Percentiles rank a stretch among this genome's conserved stretches.
Evolutionary conservation across 2,113 vertebrate genomes (phyloP).

Genomic region (Chunga burmeisteri): DNA sequence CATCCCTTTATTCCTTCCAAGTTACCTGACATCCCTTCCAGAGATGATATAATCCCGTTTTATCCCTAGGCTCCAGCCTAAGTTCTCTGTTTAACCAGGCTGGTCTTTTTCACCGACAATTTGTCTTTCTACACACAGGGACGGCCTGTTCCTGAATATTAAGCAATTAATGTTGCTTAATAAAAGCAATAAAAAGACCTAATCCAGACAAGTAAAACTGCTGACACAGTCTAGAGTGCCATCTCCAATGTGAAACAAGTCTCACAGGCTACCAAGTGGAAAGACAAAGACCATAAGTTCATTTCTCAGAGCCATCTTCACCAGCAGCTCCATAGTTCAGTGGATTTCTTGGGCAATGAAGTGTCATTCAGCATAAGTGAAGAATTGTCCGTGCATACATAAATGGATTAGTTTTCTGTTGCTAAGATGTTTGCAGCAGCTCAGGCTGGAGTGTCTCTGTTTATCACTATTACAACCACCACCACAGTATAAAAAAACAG

Average conservation of each 20-base stretch:
- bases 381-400: neutral
- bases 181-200: neutral
- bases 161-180: too few relatives aligned
- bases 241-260: accelerated
- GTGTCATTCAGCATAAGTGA: neutral
- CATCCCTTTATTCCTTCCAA: too few relatives aligned
- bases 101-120: too few relatives aligned
- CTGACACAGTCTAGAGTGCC: neutral
- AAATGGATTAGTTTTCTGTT: neutral
- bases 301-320: neutral
- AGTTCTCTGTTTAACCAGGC: too few relatives aligned
- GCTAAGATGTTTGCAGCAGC: neutral
- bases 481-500: neutral
- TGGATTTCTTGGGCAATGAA: neutral
- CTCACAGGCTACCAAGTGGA: neutral
- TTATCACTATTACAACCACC: neutral
- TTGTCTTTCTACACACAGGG: too few relatives aligned
- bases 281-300: neutral
- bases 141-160: too few relatives aligned
- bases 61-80: too few relatives aligned
- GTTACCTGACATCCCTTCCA: too few relatives aligned
- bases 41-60: too few relatives aligned
- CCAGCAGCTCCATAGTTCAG: neutral
- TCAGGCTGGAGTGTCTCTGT: neutral
- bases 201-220: neutral